A percentile compares a stretch with the other conserved stretches of the same genome.
Conservation (phyloP, 92 coral and sea anemone genomes). For the Montipora capitata region DNA sequence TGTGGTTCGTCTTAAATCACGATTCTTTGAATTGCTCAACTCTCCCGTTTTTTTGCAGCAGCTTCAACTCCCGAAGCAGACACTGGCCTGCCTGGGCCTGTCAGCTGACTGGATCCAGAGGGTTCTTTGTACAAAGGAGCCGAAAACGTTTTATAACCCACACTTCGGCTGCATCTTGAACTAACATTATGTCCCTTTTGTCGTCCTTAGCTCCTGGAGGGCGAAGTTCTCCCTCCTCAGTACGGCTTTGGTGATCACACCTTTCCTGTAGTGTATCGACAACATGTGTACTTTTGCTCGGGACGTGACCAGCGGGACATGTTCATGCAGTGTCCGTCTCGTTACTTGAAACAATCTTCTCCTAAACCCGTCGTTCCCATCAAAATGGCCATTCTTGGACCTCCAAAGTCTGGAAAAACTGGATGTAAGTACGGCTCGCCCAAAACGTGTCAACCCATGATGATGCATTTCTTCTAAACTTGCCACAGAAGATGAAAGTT, state of each 20-base stretch:
- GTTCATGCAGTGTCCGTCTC: constrained; percentile 91
- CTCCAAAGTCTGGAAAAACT: constrained; percentile 98
- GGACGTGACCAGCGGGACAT: constrained; percentile 86
- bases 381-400: constrained; percentile 96
- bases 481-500: too few relatives aligned
- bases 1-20: too few relatives aligned
- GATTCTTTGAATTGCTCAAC: too few relatives aligned
- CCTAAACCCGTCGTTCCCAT: constrained; percentile 98
- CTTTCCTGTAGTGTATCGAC: constrained; percentile 93
- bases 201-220: constrained; percentile 85
- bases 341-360: constrained; percentile 94
- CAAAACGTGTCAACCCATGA: background rate
- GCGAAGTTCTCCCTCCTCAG: constrained; percentile 97
- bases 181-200: background rate
- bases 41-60: too few relatives aligned
- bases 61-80: too few relatives aligned
- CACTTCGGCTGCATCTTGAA: background rate
- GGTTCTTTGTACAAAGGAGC: too few relatives aligned
- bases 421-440: constrained; percentile 74
- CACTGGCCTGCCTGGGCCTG: too few relatives aligned
- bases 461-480: too few relatives aligned
- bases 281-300: constrained; percentile 90
- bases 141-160: too few relatives aligned
- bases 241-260: constrained; percentile 68
- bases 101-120: too few relatives aligned